Conservation (phyloP, 2,888 invertebrate genomes). For the Subacronicta megacephala region DNA sequence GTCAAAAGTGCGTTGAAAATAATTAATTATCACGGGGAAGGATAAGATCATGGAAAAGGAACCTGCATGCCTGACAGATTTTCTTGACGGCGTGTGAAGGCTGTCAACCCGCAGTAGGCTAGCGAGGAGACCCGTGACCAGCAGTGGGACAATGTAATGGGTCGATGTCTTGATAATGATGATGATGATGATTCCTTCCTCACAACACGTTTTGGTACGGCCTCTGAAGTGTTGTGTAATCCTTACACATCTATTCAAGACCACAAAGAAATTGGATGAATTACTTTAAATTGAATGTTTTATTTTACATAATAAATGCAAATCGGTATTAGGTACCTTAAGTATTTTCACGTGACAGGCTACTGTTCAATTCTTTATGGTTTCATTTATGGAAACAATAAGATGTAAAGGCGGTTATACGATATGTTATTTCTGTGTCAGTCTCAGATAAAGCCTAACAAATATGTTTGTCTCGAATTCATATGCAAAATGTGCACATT, state of each 20-base stretch:
- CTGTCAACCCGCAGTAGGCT: too few species aligned
- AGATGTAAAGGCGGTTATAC: background rate
- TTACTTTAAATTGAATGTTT: background rate
- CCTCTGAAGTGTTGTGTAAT: background rate
- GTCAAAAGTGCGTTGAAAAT: too few species aligned
- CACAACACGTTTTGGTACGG: too few species aligned
- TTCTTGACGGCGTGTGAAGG: too few species aligned
- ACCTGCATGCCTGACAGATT: too few species aligned
- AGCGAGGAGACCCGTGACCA: too few species aligned
- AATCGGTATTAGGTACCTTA: too few species aligned
- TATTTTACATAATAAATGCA: background rate
- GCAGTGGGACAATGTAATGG: too few species aligned
- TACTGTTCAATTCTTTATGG: background rate
- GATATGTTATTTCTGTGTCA: slow-evolving; percentile 1
- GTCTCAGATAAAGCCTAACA: slow-evolving; percentile 18
- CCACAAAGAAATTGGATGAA: background rate
- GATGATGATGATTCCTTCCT: too few species aligned
- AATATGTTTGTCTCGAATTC: slow-evolving; percentile 31
- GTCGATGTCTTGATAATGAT: too few species aligned
- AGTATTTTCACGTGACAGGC: background rate
- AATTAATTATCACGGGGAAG: too few species aligned
- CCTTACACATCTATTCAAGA: background rate
- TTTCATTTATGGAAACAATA: background rate
- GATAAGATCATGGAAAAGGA: too few species aligned
- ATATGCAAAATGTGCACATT: slow-evolving; percentile 9